phyloP scores from a whole-genome alignment of 2,113 vertebrate genomes.

The Megaptera novaeangliae region DNA sequence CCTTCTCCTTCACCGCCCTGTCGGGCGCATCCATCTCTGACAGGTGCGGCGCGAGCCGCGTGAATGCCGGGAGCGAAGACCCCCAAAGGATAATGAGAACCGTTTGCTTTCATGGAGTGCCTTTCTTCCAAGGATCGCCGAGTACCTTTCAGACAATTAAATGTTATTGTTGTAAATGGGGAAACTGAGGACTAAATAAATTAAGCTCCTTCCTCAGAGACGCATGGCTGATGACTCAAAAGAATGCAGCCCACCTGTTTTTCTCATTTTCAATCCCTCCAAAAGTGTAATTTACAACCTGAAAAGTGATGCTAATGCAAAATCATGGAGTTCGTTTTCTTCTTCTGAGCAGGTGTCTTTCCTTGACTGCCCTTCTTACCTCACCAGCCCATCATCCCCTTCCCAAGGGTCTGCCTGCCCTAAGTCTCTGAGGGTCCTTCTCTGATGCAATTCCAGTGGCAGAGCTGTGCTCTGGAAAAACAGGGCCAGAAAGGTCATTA shows the following conservation, averaged over 20 bases:
- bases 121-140: background rate
- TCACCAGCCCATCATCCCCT: background rate
- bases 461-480: background rate
- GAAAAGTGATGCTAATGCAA: background rate
- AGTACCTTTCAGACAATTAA: slow-evolving; percentile 1
- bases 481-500: background rate
- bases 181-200: background rate
- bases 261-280: background rate
- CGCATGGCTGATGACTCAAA: background rate
- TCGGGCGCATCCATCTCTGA: background rate
- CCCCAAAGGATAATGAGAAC: background rate
- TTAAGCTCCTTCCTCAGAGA: background rate
- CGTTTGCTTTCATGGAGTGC: background rate
- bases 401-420: background rate
- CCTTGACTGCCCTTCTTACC: background rate
- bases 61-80: background rate
- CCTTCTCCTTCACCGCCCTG: background rate
- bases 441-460: background rate
- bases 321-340: background rate
- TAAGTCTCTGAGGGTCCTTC: too few relatives aligned
- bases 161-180: background rate
- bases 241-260: background rate
- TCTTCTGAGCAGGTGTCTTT: background rate
- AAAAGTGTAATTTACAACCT: background rate
- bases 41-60: background rate